A percentile compares a stretch with the other conserved stretches of the same genome.
phyloP scores from a whole-genome alignment of 2,113 vertebrate species.

The Taxidea taxus region DNA sequence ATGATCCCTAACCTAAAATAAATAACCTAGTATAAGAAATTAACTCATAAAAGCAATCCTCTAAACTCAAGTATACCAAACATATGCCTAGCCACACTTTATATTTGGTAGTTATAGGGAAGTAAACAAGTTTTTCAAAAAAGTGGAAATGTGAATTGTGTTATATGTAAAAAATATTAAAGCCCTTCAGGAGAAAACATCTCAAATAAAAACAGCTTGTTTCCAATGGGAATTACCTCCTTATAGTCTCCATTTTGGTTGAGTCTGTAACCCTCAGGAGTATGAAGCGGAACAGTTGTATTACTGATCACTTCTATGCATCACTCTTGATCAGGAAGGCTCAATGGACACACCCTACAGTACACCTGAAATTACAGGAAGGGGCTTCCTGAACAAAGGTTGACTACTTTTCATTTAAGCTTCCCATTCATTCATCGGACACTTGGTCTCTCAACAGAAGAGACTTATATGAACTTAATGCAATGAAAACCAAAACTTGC shows the following conservation, averaged over 20 bases:
- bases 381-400: background rate
- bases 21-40: background rate
- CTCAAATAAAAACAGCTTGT: background rate
- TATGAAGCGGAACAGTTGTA: slow-evolving; percentile 92
- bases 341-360: slow-evolving; percentile 91
- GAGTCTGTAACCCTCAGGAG: slow-evolving; percentile 90
- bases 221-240: slow-evolving; percentile 84
- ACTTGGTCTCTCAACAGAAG: background rate
- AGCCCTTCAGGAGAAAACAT: background rate
- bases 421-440: background rate
- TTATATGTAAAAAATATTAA: background rate
- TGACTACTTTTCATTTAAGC: background rate
- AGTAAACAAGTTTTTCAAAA: background rate
- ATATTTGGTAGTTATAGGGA: background rate
- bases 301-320: slow-evolving; percentile 94
- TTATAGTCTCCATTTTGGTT: slow-evolving; percentile 94
- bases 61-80: background rate
- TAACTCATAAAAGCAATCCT: background rate
- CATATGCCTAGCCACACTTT: background rate
- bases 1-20: background rate
- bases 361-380: slow-evolving; percentile 85
- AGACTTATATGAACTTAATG: background rate
- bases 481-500: background rate
- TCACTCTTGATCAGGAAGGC: slow-evolving; percentile 85
- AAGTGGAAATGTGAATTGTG: background rate